Evolutionary conservation across 2,113 vertebrate species (phyloP).

Genomic region (Geococcyx californianus): DNA sequence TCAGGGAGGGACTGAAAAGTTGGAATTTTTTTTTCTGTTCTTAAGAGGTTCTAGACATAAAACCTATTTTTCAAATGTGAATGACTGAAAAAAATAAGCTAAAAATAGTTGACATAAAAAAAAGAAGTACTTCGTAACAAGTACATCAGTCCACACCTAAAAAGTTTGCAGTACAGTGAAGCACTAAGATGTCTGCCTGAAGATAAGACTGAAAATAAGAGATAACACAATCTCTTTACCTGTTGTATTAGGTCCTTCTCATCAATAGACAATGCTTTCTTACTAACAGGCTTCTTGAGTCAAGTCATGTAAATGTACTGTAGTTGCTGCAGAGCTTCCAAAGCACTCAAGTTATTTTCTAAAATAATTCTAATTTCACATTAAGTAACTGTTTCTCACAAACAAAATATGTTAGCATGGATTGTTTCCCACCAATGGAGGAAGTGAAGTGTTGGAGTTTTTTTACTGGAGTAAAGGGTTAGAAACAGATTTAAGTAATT

Average conservation of each 20-base stretch:
- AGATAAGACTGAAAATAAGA: background rate
- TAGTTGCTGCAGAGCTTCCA: background rate
- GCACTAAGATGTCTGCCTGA: background rate
- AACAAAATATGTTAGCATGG: background rate
- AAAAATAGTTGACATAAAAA: background rate
- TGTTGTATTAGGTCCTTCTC: background rate
- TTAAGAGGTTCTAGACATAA: background rate
- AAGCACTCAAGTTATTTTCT: background rate
- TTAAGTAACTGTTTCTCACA: background rate
- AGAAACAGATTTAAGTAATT: background rate
- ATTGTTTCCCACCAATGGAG: background rate
- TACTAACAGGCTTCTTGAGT: background rate
- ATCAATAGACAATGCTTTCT: background rate
- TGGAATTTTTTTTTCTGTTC: background rate
- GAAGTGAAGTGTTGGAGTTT: background rate
- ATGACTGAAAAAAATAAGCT: background rate
- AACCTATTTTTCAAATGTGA: background rate
- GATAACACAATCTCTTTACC: background rate
- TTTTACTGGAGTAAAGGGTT: background rate
- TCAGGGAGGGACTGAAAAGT: background rate
- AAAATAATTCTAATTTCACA: background rate
- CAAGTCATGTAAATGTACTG: background rate
- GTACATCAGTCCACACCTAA: background rate
- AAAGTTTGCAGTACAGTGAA: background rate
- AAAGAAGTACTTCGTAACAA: background rate